These are phyloP conservation scores for Lordiphosa stackelbergi DNA, from an alignment of 1,140 invertebrate genomes.

Conservation along the genomic window DNA sequence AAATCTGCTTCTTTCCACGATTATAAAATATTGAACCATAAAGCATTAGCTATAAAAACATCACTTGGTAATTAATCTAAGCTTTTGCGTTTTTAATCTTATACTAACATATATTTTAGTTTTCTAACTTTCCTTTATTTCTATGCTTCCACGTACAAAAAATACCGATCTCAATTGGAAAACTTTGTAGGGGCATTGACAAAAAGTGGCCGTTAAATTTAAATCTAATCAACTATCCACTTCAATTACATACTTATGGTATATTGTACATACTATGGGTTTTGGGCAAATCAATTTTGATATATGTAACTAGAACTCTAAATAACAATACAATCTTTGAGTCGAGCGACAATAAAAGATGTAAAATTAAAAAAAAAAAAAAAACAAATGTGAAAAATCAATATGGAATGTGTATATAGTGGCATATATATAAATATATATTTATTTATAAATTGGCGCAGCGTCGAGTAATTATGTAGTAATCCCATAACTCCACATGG, in stretches of 20 bases:
- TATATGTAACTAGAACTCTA: conserved; percentile 20
- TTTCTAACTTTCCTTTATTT: too few species aligned
- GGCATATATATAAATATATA: conserved; percentile 32
- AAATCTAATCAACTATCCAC: conserved; percentile 10
- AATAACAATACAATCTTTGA: conserved; percentile 47
- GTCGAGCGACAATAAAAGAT: conserved; percentile 55
- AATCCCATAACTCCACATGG: conserved; percentile 19
- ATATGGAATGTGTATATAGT: conserved; percentile 42
- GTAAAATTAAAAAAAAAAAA: conserved; percentile 45
- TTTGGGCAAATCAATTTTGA: conserved; percentile 17
- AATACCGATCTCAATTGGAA: too few species aligned
- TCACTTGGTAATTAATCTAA: too few species aligned
- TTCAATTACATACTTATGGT: too few species aligned
- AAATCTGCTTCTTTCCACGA: too few species aligned
- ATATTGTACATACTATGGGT: too few species aligned
- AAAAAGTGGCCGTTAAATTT: conserved; percentile 3
- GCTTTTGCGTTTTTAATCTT: too few species aligned
- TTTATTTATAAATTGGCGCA: conserved; percentile 26
- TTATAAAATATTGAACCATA: too few species aligned
- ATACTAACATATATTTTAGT: too few species aligned
- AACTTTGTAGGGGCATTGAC: too few species aligned
- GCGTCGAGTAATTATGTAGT: conserved; percentile 13
- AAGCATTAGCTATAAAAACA: too few species aligned
- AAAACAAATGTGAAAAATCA: conserved; percentile 19
- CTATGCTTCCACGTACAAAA: too few species aligned